phyloP scores from a whole-genome alignment of 53 echinoderm and acorn worm species.

The Temnopleurus reevesii region DNA sequence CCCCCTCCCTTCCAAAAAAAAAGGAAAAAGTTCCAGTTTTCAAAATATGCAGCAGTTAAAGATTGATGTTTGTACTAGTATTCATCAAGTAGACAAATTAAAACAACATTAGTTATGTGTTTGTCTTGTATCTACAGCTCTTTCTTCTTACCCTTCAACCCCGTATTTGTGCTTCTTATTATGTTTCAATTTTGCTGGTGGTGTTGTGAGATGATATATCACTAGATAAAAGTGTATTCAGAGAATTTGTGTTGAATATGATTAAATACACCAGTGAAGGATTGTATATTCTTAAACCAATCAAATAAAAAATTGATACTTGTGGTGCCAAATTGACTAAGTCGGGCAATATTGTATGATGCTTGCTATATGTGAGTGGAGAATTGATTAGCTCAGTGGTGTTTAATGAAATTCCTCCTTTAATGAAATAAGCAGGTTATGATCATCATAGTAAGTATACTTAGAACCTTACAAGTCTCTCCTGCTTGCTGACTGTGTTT shows the following conservation, averaged over 20 bases:
- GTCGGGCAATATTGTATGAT: too few relatives aligned
- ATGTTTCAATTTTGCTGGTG: background rate
- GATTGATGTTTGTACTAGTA: background rate
- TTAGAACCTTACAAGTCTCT: background rate
- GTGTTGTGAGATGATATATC: background rate
- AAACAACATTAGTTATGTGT: conserved; percentile 6
- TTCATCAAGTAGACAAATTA: background rate
- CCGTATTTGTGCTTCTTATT: background rate
- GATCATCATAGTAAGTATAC: conserved; percentile 16
- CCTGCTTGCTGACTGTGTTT: conserved; percentile 27
- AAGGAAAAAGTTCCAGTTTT: too few relatives aligned
- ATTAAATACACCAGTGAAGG: background rate
- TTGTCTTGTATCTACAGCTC: background rate
- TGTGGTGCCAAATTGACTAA: too few relatives aligned
- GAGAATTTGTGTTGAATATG: background rate
- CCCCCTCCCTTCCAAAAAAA: too few relatives aligned
- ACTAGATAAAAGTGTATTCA: background rate
- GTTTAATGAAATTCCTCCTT: background rate
- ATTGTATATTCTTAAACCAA: too few relatives aligned
- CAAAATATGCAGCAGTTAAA: too few relatives aligned
- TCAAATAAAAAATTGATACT: too few relatives aligned
- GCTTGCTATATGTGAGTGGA: conserved; percentile 1
- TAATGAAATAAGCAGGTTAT: background rate
- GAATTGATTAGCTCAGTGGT: background rate
- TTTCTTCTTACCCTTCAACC: background rate